Evolutionary conservation across 1,140 invertebrate species (phyloP).

Genomic region (Atta colombica): DNA sequence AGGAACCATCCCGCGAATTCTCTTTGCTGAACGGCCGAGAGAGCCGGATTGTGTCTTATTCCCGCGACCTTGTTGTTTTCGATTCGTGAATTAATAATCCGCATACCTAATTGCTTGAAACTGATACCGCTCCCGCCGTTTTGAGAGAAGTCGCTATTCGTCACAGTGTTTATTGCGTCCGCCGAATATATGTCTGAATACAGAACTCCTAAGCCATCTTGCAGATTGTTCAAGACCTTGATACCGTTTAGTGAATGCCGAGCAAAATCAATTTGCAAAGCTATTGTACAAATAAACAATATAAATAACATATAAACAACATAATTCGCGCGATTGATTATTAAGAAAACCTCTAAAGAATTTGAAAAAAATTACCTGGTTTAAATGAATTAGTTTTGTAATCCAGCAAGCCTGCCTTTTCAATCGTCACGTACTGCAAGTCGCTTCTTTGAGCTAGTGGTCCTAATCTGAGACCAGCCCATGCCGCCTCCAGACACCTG

Average conservation of each 20-base stretch:
- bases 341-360: neutral
- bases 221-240: constrained; percentile 92
- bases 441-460: constrained; percentile 94
- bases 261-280: constrained; percentile 98
- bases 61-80: constrained; percentile 95
- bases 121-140: constrained; percentile 96
- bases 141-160: constrained; percentile 95
- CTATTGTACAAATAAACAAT: constrained; percentile 82
- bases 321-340: neutral
- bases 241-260: constrained; percentile 96
- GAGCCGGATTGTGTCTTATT: constrained; percentile 96
- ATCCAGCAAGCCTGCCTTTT: constrained; percentile 97
- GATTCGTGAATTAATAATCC: constrained; percentile 91
- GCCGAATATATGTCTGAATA: constrained; percentile 96
- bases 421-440: constrained; percentile 95
- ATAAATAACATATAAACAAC: neutral
- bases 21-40: constrained; percentile 94
- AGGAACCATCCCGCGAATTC: constrained; percentile 97
- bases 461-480: constrained; percentile 96
- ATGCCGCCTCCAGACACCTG: constrained; percentile 95
- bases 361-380: constrained; percentile 86
- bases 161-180: constrained; percentile 94
- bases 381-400: constrained; percentile 96
- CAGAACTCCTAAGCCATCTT: constrained; percentile 95
- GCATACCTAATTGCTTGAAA: constrained; percentile 95